phyloP scores from a whole-genome alignment of 2,888 invertebrate genomes.

The Dynastes maya region DNA sequence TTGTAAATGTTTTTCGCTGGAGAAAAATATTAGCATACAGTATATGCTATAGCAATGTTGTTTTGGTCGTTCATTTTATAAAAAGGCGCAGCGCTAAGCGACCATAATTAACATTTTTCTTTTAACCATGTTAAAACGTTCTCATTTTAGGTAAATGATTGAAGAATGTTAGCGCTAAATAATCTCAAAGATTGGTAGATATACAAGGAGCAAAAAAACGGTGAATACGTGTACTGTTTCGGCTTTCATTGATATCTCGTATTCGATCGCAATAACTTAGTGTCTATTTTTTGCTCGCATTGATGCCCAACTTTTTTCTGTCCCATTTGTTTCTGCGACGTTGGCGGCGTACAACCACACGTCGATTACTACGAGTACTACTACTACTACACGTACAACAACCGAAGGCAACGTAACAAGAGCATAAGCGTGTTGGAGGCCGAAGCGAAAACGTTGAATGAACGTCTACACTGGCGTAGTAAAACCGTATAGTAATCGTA shows the following conservation, averaged over 20 bases:
- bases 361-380: slow-evolving; percentile 24
- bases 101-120: too few species aligned
- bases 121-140: too few species aligned
- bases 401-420: not conserved
- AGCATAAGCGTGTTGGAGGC: slow-evolving; percentile 33
- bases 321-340: slow-evolving; percentile 19
- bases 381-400: not conserved
- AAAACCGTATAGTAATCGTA: slow-evolving; percentile 27
- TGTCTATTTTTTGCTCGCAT: too few species aligned
- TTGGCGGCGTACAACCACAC: not conserved
- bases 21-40: too few species aligned
- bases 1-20: too few species aligned
- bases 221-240: not conserved
- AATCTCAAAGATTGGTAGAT: too few species aligned
- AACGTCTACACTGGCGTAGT: slow-evolving; percentile 43
- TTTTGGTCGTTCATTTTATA: too few species aligned
- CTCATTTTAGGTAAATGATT: too few species aligned
- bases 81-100: too few species aligned
- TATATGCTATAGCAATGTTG: too few species aligned
- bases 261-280: too few species aligned
- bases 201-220: not conserved
- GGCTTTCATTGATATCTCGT: not conserved
- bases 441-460: slow-evolving; percentile 37
- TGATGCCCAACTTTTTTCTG: not conserved
- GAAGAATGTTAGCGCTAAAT: too few species aligned